phyloP scores from a whole-genome alignment of 1,140 invertebrate species.

The Meloidogyne hapla region DNA sequence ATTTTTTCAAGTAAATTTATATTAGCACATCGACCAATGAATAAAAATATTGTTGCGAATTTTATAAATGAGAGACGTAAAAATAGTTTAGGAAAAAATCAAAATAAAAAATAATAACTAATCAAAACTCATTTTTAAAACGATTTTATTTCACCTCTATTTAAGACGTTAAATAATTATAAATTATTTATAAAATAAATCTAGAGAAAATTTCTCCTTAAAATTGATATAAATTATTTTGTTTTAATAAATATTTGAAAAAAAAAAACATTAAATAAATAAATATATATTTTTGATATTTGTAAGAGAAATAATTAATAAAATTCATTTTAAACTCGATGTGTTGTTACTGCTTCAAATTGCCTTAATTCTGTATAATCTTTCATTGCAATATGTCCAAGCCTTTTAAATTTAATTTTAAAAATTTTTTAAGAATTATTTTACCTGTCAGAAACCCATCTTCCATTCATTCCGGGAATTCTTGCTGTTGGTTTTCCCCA shows the following conservation, averaged over 20 bases:
- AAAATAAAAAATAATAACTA: not conserved
- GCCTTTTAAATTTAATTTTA: constrained; percentile 18
- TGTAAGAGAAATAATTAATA: constrained; percentile 12
- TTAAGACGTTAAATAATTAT: too few relatives aligned
- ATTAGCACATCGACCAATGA: constrained; percentile 16
- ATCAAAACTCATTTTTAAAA: too few relatives aligned
- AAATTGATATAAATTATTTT: too few relatives aligned
- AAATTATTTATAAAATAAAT: too few relatives aligned
- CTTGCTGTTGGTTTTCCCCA: constrained; percentile 62
- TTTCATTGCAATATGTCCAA: constrained; percentile 63
- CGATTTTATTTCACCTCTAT: too few relatives aligned
- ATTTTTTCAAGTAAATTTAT: constrained; percentile 14
- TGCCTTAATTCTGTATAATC: constrained; percentile 62
- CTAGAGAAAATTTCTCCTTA: too few relatives aligned
- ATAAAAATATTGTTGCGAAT: constrained; percentile 7
- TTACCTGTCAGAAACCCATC: constrained; percentile 59
- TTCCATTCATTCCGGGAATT: constrained; percentile 60
- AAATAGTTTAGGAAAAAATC: not conserved
- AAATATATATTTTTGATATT: not conserved
- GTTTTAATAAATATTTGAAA: not conserved
- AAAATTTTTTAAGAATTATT: not conserved
- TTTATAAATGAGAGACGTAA: constrained; percentile 15
- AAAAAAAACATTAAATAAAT: not conserved
- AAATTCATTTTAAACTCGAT: constrained; percentile 54
- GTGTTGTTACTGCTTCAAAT: constrained; percentile 61